Conservation (phyloP, 2,113 vertebrate genomes). For the Otus sunia region DNA sequence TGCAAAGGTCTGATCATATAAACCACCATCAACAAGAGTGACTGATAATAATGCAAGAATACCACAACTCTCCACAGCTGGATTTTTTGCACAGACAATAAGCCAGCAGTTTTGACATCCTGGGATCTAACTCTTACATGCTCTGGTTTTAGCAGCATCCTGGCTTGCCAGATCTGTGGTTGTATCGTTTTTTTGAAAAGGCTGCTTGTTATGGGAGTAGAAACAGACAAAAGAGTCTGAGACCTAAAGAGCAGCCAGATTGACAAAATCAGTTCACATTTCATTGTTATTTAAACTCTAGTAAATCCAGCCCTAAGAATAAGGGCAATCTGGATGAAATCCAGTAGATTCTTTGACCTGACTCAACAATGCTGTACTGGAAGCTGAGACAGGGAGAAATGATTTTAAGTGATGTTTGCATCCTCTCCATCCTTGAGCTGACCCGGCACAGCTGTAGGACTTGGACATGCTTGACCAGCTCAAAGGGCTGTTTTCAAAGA, state of each 20-base stretch:
- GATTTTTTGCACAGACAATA: neutral
- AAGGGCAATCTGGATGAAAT: neutral
- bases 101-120: neutral
- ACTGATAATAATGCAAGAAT: neutral
- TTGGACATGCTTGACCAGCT: neutral
- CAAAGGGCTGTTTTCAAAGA: neutral
- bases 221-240: neutral
- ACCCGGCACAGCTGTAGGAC: neutral
- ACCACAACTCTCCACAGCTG: neutral
- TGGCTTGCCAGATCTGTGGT: neutral
- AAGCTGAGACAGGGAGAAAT: neutral
- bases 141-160: neutral
- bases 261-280: slow-evolving; percentile 14
- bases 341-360: neutral
- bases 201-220: neutral
- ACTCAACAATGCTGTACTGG: neutral
- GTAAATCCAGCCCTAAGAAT: neutral
- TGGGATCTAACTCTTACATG: neutral
- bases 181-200: neutral
- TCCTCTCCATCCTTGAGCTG: neutral
- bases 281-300: neutral
- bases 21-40: neutral
- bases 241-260: neutral
- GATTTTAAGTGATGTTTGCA: neutral
- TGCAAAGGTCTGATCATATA: neutral